Base-by-base conservation (phyloP, 1,140 invertebrate species). In the Atta colombica region DNA sequence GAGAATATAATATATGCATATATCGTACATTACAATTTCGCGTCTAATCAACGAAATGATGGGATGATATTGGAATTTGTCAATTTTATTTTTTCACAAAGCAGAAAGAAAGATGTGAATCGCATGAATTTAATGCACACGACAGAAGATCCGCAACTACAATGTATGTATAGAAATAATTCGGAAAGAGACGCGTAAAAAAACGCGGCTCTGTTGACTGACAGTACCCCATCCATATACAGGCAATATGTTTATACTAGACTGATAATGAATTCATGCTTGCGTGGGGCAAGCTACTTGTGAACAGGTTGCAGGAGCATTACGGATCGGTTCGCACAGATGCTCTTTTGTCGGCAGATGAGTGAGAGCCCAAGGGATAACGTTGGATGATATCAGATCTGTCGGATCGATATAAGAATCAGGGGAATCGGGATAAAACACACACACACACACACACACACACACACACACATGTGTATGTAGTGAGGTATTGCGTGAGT, bases 241-340 rank as follows among this genome's bases (percentile, higher is more conserved):
- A 68, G 90, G 91, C 95, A 95, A 95, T 95, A 95, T 95, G 95
- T 95, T 95, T 95, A 94, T 93, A 95, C 95, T 95, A 95, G 93
- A 68, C 90, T 90, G 92, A 94, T 95, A 95, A 95, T 95, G 94
- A 95, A 94, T 95, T 94, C 93, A 93, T 91, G 87, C 86, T 92
- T 39, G 89, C 89, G 82, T 80, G 80, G 86, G 92, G 91, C 82
- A 75, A 90, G 77, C 89, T 93, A 91, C 85, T 91, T 91, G 92
- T 80, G 92, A 93, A 93, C 93, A 95, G 93, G 93, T 94, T 92
- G 92, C 88, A 89, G 71, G 71, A 91, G 72, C 84, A 89, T 90
- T 86, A 82, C 91, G 87, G 92, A 94, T 93, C 91, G 86, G 93
- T 92, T 93, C 89, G 92, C 93, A 91, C 94, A 94, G 93, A 94